phyloP scores from a whole-genome alignment of 23 tunicate species.

The Halocynthia aurantium region DNA sequence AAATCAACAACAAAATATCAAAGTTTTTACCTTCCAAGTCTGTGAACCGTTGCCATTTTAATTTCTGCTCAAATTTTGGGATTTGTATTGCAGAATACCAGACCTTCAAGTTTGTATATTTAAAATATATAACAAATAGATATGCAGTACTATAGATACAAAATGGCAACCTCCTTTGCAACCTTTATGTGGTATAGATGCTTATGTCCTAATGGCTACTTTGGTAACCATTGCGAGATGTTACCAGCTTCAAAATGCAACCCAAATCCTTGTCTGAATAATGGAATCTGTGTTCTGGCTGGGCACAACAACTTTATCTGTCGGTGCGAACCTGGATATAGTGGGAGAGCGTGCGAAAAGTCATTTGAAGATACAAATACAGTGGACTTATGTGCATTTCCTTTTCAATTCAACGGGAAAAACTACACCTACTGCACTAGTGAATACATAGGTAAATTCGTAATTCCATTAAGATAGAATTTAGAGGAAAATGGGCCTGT shows the following conservation, averaged over 20 bases:
- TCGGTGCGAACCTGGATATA: conserved; percentile 6
- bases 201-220: conserved; percentile 10
- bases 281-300: conserved; percentile 7
- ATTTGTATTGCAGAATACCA: no score
- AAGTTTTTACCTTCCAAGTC: no score
- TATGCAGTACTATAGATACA: not conserved
- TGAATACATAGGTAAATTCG: conserved; percentile 3
- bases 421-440: not conserved
- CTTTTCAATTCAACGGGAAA: not conserved
- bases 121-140: no score
- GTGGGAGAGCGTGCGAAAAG: conserved; percentile 6
- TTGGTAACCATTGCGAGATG: conserved; percentile 6
- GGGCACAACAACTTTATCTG: conserved; percentile 1
- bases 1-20: no score
- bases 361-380: not conserved
- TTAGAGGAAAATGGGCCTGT: not conserved
- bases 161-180: not conserved
- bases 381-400: not conserved
- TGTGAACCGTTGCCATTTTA: no score
- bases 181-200: not conserved
- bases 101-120: no score
- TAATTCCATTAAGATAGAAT: not conserved
- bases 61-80: no score
- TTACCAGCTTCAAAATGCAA: not conserved
- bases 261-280: conserved; percentile 16